These are phyloP conservation scores for Mormoops blainvillei DNA, from an alignment of 2,113 vertebrate genomes.

Conservation along the genomic window DNA sequence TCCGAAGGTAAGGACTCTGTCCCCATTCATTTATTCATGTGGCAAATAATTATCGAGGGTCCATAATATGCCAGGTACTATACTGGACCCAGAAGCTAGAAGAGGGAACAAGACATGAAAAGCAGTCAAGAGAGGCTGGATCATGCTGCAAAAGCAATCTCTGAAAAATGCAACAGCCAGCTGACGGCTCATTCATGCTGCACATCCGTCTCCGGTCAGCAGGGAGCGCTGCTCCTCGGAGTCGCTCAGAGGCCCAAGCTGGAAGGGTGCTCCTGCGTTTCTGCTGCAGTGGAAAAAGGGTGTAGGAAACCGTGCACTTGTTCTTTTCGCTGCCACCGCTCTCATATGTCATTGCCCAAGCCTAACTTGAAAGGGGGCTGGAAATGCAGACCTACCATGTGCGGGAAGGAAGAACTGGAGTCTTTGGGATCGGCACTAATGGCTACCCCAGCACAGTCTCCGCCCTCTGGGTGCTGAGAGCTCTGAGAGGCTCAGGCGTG, in stretches of 20 bases:
- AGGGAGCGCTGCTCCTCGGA: background rate
- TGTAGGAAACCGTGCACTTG: rapidly evolving
- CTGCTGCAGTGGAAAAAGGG: too few species aligned
- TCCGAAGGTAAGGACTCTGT: background rate
- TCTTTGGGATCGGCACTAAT: background rate
- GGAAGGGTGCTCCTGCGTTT: background rate
- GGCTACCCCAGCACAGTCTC: too few species aligned
- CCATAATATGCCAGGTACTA: background rate
- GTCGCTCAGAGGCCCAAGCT: background rate
- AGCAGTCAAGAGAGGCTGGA: background rate
- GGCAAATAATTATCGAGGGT: background rate
- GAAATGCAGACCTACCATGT: background rate
- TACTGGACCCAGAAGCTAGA: background rate
- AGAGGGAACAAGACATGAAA: background rate
- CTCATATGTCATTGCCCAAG: background rate
- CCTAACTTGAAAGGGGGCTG: background rate
- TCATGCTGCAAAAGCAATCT: background rate
- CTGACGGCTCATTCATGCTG: background rate
- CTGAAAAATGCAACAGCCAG: background rate
- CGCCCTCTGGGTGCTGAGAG: background rate
- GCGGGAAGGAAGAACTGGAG: background rate
- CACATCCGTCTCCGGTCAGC: background rate
- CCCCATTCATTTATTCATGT: background rate
- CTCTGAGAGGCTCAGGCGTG: background rate
- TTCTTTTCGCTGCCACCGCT: background rate